These are phyloP conservation scores for Enteromius anoplus DNA, from an alignment of 2,797 vertebrate species.

Conservation along the genomic window DNA sequence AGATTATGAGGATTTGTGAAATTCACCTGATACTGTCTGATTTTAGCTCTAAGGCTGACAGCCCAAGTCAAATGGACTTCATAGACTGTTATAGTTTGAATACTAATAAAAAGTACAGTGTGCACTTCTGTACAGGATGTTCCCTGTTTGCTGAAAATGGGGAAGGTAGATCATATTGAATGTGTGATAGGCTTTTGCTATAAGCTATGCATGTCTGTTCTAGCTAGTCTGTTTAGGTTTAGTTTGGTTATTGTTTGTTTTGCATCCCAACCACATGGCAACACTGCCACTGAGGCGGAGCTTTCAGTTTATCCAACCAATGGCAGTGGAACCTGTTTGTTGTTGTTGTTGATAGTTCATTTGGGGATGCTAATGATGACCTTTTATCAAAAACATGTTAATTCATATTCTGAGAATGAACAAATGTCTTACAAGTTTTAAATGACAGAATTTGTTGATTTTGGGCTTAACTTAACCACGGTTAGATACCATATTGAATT, in stretches of 20 bases:
- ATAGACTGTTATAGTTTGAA: not conserved
- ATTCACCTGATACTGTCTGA: constrained; percentile 3
- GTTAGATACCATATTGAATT: not conserved
- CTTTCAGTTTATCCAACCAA: not conserved
- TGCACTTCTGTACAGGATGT: not conserved
- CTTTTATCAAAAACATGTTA: no score
- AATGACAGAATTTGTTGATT: no score
- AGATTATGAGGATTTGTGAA: constrained; percentile 8
- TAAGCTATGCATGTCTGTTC: not conserved
- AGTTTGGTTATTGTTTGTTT: not conserved
- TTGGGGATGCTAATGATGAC: not conserved
- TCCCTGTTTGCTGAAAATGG: not conserved
- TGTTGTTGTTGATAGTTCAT: not conserved
- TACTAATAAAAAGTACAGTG: not conserved
- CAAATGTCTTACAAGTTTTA: no score
- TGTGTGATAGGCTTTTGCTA: not conserved
- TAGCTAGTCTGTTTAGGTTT: not conserved
- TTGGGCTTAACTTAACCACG: not conserved
- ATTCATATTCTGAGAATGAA: no score
- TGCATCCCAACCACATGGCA: not conserved
- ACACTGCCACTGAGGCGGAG: not conserved
- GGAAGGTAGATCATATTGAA: not conserved
- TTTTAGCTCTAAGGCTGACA: not conserved
- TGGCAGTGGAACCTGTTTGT: not conserved
- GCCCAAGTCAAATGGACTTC: not conserved